These are phyloP conservation scores for Catamblyrhynchus diadema DNA, from an alignment of 2,797 vertebrate species.

Conservation along the genomic window DNA sequence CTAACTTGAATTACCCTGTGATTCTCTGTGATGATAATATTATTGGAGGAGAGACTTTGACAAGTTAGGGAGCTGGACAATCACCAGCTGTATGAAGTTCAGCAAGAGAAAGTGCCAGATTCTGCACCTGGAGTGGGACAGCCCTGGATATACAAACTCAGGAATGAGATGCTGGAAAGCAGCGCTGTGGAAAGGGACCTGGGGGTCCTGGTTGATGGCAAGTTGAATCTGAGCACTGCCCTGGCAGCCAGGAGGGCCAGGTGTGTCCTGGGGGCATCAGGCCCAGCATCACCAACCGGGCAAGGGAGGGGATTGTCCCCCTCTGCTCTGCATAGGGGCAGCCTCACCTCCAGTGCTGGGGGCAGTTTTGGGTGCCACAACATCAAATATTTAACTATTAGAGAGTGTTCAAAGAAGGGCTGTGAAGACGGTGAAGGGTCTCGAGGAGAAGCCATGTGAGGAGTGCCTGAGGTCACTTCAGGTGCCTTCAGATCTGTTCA, in stretches of 20 bases:
- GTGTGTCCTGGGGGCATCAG: accelerated
- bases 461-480: accelerated
- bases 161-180: neutral
- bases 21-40: neutral
- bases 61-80: too few relatives aligned
- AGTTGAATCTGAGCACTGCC: neutral
- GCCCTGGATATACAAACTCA: neutral
- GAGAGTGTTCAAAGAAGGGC: accelerated
- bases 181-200: neutral
- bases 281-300: accelerated
- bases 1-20: neutral
- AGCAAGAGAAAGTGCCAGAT: neutral
- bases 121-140: neutral
- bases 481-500: neutral
- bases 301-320: neutral
- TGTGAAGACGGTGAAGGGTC: accelerated
- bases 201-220: accelerated
- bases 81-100: neutral
- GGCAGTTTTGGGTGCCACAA: neutral
- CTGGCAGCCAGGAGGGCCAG: neutral
- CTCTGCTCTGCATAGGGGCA: accelerated
- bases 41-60: neutral
- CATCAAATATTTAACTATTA: too few relatives aligned
- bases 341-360: neutral
- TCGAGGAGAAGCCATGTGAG: accelerated